phyloP scores from a whole-genome alignment of 1,140 invertebrate species.

The Wasmannia auropunctata region DNA sequence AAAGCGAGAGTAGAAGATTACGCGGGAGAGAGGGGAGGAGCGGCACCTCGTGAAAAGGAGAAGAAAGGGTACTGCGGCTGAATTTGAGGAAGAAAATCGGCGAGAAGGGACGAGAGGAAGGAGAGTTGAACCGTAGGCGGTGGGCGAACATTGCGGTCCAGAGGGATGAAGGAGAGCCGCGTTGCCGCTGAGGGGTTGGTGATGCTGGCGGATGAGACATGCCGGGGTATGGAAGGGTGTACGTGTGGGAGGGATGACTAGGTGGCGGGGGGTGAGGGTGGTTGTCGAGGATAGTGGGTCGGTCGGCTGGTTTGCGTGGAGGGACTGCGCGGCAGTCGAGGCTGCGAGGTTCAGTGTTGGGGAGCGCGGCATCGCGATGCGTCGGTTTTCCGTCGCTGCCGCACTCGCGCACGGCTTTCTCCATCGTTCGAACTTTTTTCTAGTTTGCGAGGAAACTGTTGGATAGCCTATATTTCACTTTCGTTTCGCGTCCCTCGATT shows the following conservation, averaged over 20 bases:
- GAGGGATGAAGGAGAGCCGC: constrained; percentile 71
- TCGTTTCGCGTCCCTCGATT: neutral
- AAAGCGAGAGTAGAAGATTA: constrained; percentile 53
- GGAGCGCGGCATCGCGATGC: constrained; percentile 83
- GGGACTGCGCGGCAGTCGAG: constrained; percentile 82
- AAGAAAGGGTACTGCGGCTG: constrained; percentile 37
- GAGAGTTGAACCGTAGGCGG: constrained; percentile 64
- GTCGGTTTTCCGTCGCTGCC: constrained; percentile 78
- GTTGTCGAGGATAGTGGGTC: constrained; percentile 77
- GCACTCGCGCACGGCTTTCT: constrained; percentile 72
- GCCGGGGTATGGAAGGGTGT: constrained; percentile 68
- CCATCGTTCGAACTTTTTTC: constrained; percentile 61
- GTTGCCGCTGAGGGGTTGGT: constrained; percentile 57
- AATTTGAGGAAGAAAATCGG: constrained; percentile 59
- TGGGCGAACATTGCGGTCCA: constrained; percentile 80
- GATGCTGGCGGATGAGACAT: constrained; percentile 63
- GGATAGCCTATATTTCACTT: constrained; percentile 40
- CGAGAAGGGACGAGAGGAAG: constrained; percentile 13
- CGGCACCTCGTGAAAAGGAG: constrained; percentile 42
- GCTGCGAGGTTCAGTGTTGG: constrained; percentile 82
- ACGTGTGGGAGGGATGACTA: constrained; percentile 62
- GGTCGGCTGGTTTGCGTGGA: constrained; percentile 81
- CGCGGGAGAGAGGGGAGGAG: constrained; percentile 46
- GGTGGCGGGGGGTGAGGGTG: constrained; percentile 73
- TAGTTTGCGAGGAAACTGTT: constrained; percentile 22